Evolutionary conservation across 2,113 vertebrate species (phyloP), one percentile per base, ranked within the genome.

Genomic region (Atlantisia rogersi): DNA sequence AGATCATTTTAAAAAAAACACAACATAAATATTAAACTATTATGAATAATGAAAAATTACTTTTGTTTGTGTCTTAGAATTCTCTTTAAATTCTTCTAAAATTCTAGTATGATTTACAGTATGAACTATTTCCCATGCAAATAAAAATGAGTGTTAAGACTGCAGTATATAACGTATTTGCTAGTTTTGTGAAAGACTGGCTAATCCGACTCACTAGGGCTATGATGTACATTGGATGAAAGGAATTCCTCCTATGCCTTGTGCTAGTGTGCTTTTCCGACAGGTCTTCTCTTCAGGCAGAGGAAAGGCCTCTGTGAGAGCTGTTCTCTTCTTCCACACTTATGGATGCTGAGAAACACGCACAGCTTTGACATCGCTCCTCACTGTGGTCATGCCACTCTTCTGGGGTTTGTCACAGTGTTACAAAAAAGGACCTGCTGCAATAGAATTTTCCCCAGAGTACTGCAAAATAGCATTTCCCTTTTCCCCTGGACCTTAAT

Each of bases 1-100:
- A 6, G 6, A 48, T 16, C 0, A 7, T 29, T 87, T 83, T 6
- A 3, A 17, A 24, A 81, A 83, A 50, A 31, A 0, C 0, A 31
- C 9, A 63, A 37, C 4, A 62, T 55, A 69, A 52, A 64, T 69
- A 73, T 65, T 88, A 69, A 87, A 42, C 2, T 8, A 26, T 76
- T 65, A 67, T 56, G 80, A 83, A 60, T 59, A 59, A 82, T 85
- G 3, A 90, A 91, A 88, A 89, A 81, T 32, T 39, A 35, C 4
- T 52, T 69, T 15, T 35, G 3, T 31, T 82, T 63, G 6, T 17
- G 6, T 26, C 25, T 71, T 48, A 63, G 14, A 77, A 68, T 70
- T 75, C 15, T 83, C 4, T 82, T 83, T 40, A 63, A 31, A 28
- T 70, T 81, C 4, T 73, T 90, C 15, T 53, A 63, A 86, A 90